Evolutionary conservation across 2,888 invertebrate species (phyloP), one percentile per base, ranked within the genome.

Genomic region (Boloria selene): DNA sequence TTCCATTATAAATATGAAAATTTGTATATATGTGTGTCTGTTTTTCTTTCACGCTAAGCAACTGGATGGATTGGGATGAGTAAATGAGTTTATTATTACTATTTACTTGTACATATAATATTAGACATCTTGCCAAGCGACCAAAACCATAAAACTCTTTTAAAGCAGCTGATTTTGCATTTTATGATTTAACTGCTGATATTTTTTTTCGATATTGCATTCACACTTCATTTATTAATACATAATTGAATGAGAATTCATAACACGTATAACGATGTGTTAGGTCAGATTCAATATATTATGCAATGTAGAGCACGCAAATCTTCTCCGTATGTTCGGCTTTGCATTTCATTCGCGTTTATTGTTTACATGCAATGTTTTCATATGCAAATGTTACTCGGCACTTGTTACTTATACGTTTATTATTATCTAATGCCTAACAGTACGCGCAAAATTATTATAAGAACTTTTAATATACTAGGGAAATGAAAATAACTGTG

Each of bases 401-500:
- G 13, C 17, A 59, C 31, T 59, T 49, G 58, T 49, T 58, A 31
- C n/a, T 58, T 59, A 38, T 17, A 17, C 14, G 49, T 18, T 44
- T 49, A 56, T 56, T 44, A 44, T 18, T n/a, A 44, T 44, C 22
- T n/a, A 55, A 55, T 55, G 6, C 18, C 22, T 56, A 10, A 56
- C 44, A 42, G 42, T 56, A 56, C 18, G 6, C 44, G 22, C 14
- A 44, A 18, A 14, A 50, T 52, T 31, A 26, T 16, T 31, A 31
- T 26, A 44, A 1, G 17, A 45, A 17, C 14, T 45, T 63, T 53
- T 50, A 26, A 64, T 68, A 66, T 64, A 51, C 55, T 50, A 69
- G 68, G 72, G 63, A 70, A 66, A 72, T 69, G 68, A 64, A 69
- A 64, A 64, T 70, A 72, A 79, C 75, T 67, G 74, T 76, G 74